phyloP scores from a whole-genome alignment of 2,797 vertebrate species.

The Thamnophis elegans region DNA sequence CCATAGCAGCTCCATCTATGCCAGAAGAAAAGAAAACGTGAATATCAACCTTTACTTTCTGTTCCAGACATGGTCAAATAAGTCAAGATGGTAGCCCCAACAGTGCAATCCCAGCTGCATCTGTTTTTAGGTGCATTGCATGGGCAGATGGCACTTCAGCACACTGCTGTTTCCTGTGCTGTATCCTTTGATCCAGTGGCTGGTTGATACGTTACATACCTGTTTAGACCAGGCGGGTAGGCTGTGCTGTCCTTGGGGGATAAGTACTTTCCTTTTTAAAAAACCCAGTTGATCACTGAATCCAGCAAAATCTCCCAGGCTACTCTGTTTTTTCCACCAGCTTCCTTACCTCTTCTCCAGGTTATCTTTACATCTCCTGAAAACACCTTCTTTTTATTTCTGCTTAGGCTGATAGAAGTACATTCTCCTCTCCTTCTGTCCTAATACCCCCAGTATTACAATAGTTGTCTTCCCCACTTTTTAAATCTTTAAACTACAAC shows the following conservation, averaged over 20 bases:
- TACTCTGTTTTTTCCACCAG: background rate
- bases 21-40: constrained; percentile 16
- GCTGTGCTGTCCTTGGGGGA: background rate
- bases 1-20: constrained; percentile 47
- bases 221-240: background rate
- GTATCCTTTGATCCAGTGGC: background rate
- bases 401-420: background rate
- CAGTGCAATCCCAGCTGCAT: background rate
- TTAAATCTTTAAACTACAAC: background rate
- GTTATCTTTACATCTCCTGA: background rate
- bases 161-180: background rate
- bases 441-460: too few species aligned
- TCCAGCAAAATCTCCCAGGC: background rate
- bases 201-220: background rate
- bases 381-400: background rate
- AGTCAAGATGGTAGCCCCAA: background rate
- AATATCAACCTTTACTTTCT: background rate
- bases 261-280: background rate
- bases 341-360: background rate
- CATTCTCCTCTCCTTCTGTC: background rate
- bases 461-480: too few species aligned
- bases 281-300: background rate
- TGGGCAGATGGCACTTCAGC: background rate
- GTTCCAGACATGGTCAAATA: too few species aligned
- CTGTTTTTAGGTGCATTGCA: background rate